A percentile compares a stretch with the other conserved stretches of the same genome.
Conservation (phyloP, 2,113 vertebrate genomes). For the Etia nguti region DNA sequence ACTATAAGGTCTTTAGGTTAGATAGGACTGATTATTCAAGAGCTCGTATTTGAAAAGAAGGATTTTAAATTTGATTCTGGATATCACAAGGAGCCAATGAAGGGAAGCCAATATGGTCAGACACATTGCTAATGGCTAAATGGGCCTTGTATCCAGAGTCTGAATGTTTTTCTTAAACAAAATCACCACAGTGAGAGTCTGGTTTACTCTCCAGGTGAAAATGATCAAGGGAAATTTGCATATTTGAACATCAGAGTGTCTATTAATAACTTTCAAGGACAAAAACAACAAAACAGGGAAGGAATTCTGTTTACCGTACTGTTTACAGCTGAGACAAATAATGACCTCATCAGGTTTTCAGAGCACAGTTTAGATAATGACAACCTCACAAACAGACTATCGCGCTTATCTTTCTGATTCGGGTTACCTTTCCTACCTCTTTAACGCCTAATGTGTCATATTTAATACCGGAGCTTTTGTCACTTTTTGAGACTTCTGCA, state of each 20-base stretch:
- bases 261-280: background rate
- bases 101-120: background rate
- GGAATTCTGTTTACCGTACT: background rate
- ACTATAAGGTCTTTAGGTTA: background rate
- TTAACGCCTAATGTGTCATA: background rate
- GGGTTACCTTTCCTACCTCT: background rate
- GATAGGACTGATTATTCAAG: background rate
- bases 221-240: background rate
- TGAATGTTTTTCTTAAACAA: background rate
- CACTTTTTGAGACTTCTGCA: background rate
- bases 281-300: background rate
- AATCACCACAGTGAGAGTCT: background rate
- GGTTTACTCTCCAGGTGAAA: background rate
- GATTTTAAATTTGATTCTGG: background rate
- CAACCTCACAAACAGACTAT: background rate
- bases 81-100: background rate
- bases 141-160: conserved; percentile 12
- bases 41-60: background rate
- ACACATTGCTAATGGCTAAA: background rate
- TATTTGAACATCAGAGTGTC: background rate
- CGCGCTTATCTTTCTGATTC: background rate
- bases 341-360: background rate
- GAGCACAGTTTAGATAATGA: background rate
- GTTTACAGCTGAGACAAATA: background rate
- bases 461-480: background rate